phyloP scores from a whole-genome alignment of 2,797 vertebrate species.

The Eulemur mongoz region DNA sequence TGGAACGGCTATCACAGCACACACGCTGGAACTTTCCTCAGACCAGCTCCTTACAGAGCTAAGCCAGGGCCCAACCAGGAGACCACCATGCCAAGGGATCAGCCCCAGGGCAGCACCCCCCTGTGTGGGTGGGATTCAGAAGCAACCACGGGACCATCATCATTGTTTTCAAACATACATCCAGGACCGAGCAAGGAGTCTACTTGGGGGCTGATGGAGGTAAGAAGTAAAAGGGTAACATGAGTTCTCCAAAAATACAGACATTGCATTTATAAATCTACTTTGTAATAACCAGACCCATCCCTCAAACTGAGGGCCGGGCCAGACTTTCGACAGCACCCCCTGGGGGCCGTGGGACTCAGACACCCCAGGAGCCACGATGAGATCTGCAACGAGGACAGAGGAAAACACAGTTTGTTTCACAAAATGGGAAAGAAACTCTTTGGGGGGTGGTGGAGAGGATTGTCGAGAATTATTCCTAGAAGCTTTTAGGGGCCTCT shows the following conservation, averaged over 20 bases:
- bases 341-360: conserved; percentile 10
- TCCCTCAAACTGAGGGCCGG: not conserved
- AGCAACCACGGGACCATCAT: not conserved
- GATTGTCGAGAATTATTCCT: conserved; percentile 83
- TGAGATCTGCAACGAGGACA: conserved; percentile 56
- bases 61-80: not conserved
- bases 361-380: conserved; percentile 74
- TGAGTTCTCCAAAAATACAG: conserved; percentile 75
- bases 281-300: conserved; percentile 29
- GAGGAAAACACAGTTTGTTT: conserved; percentile 74
- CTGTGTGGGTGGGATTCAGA: not conserved
- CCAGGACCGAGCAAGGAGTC: not conserved
- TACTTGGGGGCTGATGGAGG: not conserved
- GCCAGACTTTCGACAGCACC: not conserved
- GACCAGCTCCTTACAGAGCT: not conserved
- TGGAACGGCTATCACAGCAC: not conserved
- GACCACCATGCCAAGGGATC: not conserved
- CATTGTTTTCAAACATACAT: not conserved
- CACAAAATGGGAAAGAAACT: conserved; percentile 68
- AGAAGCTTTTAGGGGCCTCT: conserved; percentile 79
- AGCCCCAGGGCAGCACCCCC: not conserved
- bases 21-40: not conserved
- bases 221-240: conserved; percentile 57
- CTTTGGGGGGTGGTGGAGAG: conserved; percentile 67
- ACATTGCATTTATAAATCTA: conserved; percentile 55